These are phyloP conservation scores for Bufo bufo DNA, from an alignment of 2,113 vertebrate species.

Conservation along the genomic window DNA sequence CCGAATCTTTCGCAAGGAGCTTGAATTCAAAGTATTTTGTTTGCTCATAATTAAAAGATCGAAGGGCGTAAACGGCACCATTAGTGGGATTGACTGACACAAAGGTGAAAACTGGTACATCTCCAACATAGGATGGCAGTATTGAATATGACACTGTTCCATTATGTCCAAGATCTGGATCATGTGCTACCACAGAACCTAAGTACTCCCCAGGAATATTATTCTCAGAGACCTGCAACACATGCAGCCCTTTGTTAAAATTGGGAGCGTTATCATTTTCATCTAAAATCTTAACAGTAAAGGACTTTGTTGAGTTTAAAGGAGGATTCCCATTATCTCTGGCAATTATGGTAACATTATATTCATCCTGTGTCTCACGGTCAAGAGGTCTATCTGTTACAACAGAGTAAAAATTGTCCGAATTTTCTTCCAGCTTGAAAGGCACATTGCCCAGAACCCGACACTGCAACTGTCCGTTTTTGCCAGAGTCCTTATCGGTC, in stretches of 20 bases:
- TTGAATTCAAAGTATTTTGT: slow-evolving; percentile 98
- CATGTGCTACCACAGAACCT: slow-evolving; percentile 93
- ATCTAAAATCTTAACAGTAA: slow-evolving; percentile 91
- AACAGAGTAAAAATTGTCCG: slow-evolving; percentile 96
- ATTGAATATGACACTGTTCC: slow-evolving; percentile 97
- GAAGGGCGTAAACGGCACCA: slow-evolving; percentile 94
- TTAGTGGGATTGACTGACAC: slow-evolving; percentile 97
- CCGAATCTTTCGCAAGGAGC: slow-evolving; percentile 92
- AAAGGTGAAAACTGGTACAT: slow-evolving; percentile 95
- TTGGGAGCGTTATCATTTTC: slow-evolving; percentile 96
- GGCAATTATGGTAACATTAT: slow-evolving; percentile 95
- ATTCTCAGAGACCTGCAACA: slow-evolving; percentile 95
- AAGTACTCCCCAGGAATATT: slow-evolving; percentile 97
- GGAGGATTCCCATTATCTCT: slow-evolving; percentile 92
- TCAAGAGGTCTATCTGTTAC: slow-evolving; percentile 93
- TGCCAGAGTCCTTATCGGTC: slow-evolving; percentile 93
- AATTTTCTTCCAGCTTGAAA: slow-evolving; percentile 95
- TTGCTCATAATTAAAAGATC: slow-evolving; percentile 98
- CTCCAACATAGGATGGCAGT: slow-evolving; percentile 91
- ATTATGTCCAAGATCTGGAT: slow-evolving; percentile 94
- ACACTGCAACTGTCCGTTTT: slow-evolving; percentile 95
- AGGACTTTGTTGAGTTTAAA: slow-evolving; percentile 95
- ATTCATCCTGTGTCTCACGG: slow-evolving; percentile 91
- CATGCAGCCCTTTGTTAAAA: slow-evolving; percentile 93
- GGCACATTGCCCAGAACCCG: slow-evolving; percentile 89